Evolutionary conservation across 1,140 invertebrate genomes (phyloP).

Genomic region (Limonius californicus): DNA sequence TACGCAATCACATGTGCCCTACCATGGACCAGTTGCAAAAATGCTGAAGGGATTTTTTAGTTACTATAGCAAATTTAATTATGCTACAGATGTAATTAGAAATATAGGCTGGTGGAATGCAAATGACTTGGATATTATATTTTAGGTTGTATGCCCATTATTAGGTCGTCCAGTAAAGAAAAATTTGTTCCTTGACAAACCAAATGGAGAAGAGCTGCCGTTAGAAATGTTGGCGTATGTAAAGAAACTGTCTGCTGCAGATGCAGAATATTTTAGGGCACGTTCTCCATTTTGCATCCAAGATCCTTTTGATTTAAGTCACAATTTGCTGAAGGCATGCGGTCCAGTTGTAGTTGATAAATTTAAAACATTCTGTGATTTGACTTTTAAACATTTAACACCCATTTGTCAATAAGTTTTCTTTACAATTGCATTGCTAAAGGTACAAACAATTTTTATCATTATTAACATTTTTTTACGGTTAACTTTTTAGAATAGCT

Average conservation of each 20-base stretch:
- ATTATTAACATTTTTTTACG: too few relatives aligned
- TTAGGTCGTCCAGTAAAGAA: slow-evolving; percentile 41
- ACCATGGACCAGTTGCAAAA: slow-evolving; percentile 17
- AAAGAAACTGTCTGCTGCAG: slow-evolving; percentile 27
- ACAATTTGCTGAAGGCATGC: slow-evolving; percentile 48
- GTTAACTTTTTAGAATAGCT: too few relatives aligned
- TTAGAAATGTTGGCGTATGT: slow-evolving; percentile 41
- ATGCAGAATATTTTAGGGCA: slow-evolving; percentile 36
- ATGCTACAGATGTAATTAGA: neutral
- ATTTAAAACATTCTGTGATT: slow-evolving; percentile 36
- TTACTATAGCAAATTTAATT: slow-evolving; percentile 39
- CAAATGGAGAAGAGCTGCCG: slow-evolving; percentile 32
- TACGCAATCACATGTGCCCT: neutral
- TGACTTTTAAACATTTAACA: slow-evolving; percentile 23
- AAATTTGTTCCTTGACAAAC: slow-evolving; percentile 32
- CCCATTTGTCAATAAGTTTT: too few relatives aligned
- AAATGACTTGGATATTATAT: slow-evolving; percentile 11
- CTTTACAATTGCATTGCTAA: too few relatives aligned
- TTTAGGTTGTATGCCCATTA: slow-evolving; percentile 45
- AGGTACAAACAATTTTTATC: too few relatives aligned
- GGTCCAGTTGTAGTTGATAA: slow-evolving; percentile 27
- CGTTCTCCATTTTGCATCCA: slow-evolving; percentile 45
- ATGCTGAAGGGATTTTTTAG: slow-evolving; percentile 40
- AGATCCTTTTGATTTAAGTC: slow-evolving; percentile 50
- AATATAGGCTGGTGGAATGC: slow-evolving; percentile 18